Base-by-base conservation (phyloP, 2,113 vertebrate species). In the Ptilonorhynchus violaceus region DNA sequence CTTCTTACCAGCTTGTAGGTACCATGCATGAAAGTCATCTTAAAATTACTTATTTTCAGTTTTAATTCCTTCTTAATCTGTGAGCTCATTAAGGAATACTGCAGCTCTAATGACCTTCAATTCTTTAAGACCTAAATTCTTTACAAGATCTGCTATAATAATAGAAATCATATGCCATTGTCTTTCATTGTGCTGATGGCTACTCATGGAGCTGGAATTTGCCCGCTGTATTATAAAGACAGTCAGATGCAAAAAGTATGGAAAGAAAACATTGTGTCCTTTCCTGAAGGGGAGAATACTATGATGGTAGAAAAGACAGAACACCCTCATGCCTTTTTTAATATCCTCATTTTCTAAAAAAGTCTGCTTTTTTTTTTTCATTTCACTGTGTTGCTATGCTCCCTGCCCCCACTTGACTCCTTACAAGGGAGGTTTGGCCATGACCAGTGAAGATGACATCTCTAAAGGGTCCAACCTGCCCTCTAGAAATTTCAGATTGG, bases 401-500 rank as follows among this genome's bases (percentile, higher is more conserved):
- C 28, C 15, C 35, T 44, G 19, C 5, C 33, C 9, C 22, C 2
- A 30, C 0, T 0, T 41, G 21, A 15, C 22, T 62, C 17, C 55
- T 17, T 41, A 37, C 28, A 41, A 13, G 16, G 1, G 1, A 66
- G 3, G 12, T 37, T 73, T 66, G 46, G 15, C 46, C 5, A 2
- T 27, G 30, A 5, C 28, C 0, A 0, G 5, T 69, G 47, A 85
- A 39, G 11, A 28, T 73, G 17, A 17, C 13, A 52, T 56, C 56
- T 63, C 23, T 39, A 53, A 52, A 8, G 25, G 4, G 35, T 25
- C 10, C 46, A 92, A 12, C 5, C 7, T 66, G 2, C 11, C 6
- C 28, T 16, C 23, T 16, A 28, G 55, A 66, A 77, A 78, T 66
- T 64, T 90, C 44, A 37, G 22, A 62, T 31, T 49, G n/a, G 22